Evolutionary conservation across 2,888 invertebrate genomes (phyloP), one percentile per base, ranked within the genome.

Genomic region (Miltochrista miniata): DNA sequence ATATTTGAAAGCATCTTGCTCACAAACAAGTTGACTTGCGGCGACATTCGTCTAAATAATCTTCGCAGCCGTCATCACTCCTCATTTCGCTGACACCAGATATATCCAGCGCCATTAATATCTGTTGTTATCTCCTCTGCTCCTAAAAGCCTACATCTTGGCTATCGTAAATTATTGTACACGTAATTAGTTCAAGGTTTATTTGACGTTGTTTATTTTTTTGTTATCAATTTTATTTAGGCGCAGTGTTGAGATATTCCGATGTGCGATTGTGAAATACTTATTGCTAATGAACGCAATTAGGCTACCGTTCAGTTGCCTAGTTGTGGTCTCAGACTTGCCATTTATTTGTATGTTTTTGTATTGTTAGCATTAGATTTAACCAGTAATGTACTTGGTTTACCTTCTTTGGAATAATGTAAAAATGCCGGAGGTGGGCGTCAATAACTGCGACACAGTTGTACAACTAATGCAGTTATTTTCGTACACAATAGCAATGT

Each of bases 21-120:
- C 18, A 14, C 45, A 30, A 37, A 45, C 30, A 36, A 45, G 31
- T 45, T 1, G n/a, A 31, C 37, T 24, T 37, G 13, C 29, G 37
- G 14, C n/a, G n/a, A 34, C 52, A 43, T 41, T 41, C 36, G 30
- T 56, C 47, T 45, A 13, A 39, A 56, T 54, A 59, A 56, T 56
- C 56, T 56, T 63, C 59, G 64, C 67, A 62, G 30, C 54, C 55
- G 43, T 46, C 58, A 56, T 65, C 59, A 51, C 59, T 64, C 56
- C 52, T 61, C 56, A 64, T 64, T 68, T 58, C 48, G 70, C 69
- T 70, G 71, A 70, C 73, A 70, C 55, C 68, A 67, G 68, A 62
- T 61, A 56, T 68, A 68, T 74, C 71, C 61, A 54, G 58, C 54
- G 59, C 64, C 71, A 68, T 75, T 73, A 73, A 75, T 73, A 67